Percentiles rank a stretch among this genome's conserved stretches.
Conservation (phyloP, 2,888 invertebrate genomes). For the Saturnia japonica region DNA sequence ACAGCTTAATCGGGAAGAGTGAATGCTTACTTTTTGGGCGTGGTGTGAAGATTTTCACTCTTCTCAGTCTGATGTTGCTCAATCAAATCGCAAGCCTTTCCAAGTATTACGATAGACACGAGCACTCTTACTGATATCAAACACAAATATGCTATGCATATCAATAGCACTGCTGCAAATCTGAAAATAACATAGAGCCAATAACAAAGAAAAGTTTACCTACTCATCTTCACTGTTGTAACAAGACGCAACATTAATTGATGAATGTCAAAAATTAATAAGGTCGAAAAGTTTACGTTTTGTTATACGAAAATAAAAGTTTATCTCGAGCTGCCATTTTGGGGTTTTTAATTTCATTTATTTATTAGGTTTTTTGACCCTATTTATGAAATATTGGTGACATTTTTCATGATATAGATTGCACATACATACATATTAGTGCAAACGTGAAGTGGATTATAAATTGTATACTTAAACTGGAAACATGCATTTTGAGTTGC, state of each 20-base stretch:
- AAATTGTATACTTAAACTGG: too few relatives aligned
- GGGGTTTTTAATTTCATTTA: too few relatives aligned
- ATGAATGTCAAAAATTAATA: conserved; percentile 9
- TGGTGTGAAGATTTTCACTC: conserved; percentile 73
- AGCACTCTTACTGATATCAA: conserved; percentile 89
- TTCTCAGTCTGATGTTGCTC: conserved; percentile 85
- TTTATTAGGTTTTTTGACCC: too few relatives aligned
- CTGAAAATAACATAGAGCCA: conserved; percentile 50
- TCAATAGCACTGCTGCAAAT: conserved; percentile 86
- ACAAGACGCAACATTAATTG: neutral
- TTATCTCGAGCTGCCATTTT: too few relatives aligned
- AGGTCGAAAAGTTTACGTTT: neutral
- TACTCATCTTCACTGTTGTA: too few relatives aligned
- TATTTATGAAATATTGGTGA: too few relatives aligned
- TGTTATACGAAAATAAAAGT: too few relatives aligned
- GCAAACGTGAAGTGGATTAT: too few relatives aligned
- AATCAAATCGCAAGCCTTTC: conserved; percentile 94
- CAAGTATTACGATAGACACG: conserved; percentile 94
- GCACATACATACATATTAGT: too few relatives aligned
- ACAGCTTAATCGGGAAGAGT: neutral
- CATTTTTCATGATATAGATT: too few relatives aligned
- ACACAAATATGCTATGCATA: conserved; percentile 89
- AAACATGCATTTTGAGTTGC: too few relatives aligned
- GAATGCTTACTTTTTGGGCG: conserved; percentile 66
- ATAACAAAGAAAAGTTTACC: neutral